Base-by-base conservation (phyloP, 2,113 vertebrate species). In the Mormoops blainvillei region DNA sequence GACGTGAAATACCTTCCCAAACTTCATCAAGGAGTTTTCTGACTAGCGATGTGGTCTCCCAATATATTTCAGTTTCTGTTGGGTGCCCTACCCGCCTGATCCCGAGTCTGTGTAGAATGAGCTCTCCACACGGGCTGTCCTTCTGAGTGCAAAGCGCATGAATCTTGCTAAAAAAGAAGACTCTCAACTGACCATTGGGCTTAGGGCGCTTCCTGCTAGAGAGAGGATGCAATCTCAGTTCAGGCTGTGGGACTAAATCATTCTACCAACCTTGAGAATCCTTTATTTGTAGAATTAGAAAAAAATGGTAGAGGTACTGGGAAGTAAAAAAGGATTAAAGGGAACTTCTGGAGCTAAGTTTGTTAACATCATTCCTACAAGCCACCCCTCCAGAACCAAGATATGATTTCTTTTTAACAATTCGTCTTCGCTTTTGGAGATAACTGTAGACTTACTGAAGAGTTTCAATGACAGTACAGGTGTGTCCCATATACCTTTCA, bases 281-380 rank as follows among this genome's bases (percentile, higher is more conserved):
- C 87, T 74, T 87, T 58, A 58, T 52, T 91, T 50, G 56, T 48
- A 87, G 68, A 77, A 91, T 77, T 83, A 84, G 10, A 10, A 83
- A 78, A 78, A 84, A 92, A 65, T 12, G 12, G 15, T 54, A 56
- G 15, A 96, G 15, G 41, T 56, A 87, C 16, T 76, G 83, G 26
- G 31, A 89, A 78, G 6, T 56, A 15, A 71, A 70, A 89, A 43
- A 54, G 6, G 43, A 43, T 74, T 80, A 67, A 73, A 89, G 56
- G 26, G n/a, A 89, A 93, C 50, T 93, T 95, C 41, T 86, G 50
- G 56, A 96, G 28, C 54, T 92, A 70, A 80, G 73, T 80, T 73
- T 70, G 5, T 43, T 48, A 91, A 43, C 7, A 54, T 43, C 24
- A 26, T 91, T 83, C 52, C 41, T 71, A 84, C 7, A 76, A 68